These are phyloP conservation scores for Drosophila buzzatii DNA, from an alignment of 2,888 invertebrate species.

Conservation along the genomic window DNA sequence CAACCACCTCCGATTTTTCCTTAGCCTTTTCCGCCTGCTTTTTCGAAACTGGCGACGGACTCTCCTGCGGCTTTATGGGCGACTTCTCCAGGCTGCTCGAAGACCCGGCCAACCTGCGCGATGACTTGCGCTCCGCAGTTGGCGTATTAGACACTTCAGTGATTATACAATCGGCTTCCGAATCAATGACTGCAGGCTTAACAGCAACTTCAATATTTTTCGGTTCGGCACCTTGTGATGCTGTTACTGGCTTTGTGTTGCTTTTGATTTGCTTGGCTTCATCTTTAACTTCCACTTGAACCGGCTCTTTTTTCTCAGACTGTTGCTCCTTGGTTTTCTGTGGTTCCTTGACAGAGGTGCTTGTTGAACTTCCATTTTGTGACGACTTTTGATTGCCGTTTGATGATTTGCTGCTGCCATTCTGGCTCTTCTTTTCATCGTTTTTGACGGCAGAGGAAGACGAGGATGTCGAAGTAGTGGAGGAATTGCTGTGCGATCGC, in stretches of 20 bases:
- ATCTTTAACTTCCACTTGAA: constrained; percentile 20
- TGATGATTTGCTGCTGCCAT: constrained; percentile 67
- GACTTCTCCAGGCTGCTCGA: constrained; percentile 45
- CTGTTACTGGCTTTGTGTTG: constrained; percentile 39
- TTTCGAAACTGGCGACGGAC: constrained; percentile 12
- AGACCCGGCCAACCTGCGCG: constrained; percentile 36
- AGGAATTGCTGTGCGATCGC: constrained; percentile 4
- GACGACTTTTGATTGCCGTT: constrained; percentile 61
- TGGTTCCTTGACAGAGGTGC: constrained; percentile 47
- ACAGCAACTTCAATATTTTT: constrained; percentile 27
- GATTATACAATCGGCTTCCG: not conserved
- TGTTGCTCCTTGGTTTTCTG: constrained; percentile 49
- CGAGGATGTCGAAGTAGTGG: constrained; percentile 15
- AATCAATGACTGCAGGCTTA: constrained; percentile 14
- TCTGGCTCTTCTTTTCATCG: constrained; percentile 75
- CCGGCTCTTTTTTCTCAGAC: constrained; percentile 32
- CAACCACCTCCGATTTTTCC: constrained; percentile 22
- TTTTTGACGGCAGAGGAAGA: constrained; percentile 37
- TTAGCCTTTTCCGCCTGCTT: constrained; percentile 8
- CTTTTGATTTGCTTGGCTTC: constrained; percentile 21
- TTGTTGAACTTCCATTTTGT: constrained; percentile 48
- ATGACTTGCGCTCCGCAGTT: constrained; percentile 63
- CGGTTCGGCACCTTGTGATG: constrained; percentile 21
- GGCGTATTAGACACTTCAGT: constrained; percentile 44
- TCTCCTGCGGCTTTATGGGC: constrained; percentile 42